phyloP scores from a whole-genome alignment of 2,888 invertebrate species.

The Hirtodrosophila trivittata region DNA sequence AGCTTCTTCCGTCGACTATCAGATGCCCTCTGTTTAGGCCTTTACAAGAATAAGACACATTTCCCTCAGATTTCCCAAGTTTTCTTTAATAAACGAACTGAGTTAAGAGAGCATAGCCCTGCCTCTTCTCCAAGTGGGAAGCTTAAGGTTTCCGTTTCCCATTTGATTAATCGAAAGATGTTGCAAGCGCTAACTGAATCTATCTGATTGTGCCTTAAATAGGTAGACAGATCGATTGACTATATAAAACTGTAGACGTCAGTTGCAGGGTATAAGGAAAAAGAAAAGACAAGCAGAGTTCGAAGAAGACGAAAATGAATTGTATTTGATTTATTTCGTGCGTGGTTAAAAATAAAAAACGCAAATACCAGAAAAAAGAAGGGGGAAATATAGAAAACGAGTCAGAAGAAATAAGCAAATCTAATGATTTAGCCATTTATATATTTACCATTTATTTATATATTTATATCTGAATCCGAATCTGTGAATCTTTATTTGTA shows the following conservation, averaged over 20 bases:
- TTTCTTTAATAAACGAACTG: too few species aligned
- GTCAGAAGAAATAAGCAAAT: not conserved
- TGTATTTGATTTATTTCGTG: constrained; percentile 72
- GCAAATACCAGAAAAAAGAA: constrained; percentile 40
- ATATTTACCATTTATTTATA: constrained; percentile 36
- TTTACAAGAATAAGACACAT: too few species aligned
- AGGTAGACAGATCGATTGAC: too few species aligned
- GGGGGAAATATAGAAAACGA: not conserved
- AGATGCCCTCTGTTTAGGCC: constrained; percentile 5
- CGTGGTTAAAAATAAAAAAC: constrained; percentile 70
- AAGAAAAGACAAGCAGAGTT: not conserved
- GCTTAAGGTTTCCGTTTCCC: too few species aligned
- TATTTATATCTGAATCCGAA: constrained; percentile 17
- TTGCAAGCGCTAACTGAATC: too few species aligned
- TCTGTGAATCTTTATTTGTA: constrained; percentile 19
- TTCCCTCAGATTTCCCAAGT: too few species aligned
- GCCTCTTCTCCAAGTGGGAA: too few species aligned
- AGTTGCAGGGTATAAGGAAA: too few species aligned
- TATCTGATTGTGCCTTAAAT: too few species aligned
- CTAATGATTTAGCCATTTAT: constrained; percentile 3
- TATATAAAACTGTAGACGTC: too few species aligned
- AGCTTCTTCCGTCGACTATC: constrained; percentile 14
- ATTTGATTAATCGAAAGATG: too few species aligned
- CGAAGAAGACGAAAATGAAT: constrained; percentile 14
- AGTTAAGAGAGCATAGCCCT: too few species aligned